phyloP scores from a whole-genome alignment of 2,797 vertebrate genomes.

The Caiman crocodilus region DNA sequence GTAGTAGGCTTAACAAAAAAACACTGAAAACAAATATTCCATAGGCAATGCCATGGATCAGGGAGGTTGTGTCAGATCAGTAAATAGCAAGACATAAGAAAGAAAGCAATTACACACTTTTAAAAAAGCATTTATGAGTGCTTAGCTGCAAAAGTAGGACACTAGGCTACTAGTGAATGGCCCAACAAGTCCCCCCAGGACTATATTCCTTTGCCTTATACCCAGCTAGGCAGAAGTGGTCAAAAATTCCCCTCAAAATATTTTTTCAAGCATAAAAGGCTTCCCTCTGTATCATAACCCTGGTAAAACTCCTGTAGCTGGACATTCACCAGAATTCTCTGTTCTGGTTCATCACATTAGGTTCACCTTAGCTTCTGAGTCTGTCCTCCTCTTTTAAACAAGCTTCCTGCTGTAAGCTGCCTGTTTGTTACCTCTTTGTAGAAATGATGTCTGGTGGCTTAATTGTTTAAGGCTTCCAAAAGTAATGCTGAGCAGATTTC shows the following conservation, averaged over 20 bases:
- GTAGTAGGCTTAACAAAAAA: neutral
- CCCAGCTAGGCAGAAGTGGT: neutral
- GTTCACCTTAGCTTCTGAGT: no score
- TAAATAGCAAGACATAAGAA: neutral
- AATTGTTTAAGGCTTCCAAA: no score
- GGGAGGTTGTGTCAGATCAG: neutral
- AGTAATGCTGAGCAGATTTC: no score
- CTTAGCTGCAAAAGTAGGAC: neutral
- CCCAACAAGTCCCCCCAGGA: neutral
- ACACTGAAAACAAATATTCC: neutral
- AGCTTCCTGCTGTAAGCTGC: no score
- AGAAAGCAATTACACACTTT: constrained; percentile 21
- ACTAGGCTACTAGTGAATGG: neutral
- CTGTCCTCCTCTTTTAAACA: no score
- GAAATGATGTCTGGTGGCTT: no score
- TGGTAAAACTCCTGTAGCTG: no score
- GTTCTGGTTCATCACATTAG: no score
- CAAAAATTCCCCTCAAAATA: neutral
- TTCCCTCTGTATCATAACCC: neutral
- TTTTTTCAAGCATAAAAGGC: neutral
- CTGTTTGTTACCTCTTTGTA: no score
- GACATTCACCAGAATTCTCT: no score
- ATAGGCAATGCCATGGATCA: neutral
- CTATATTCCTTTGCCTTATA: constrained; percentile 9
- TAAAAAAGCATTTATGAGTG: constrained; percentile 18